A percentile compares a stretch with the other conserved stretches of the same genome.
Evolutionary conservation across 2,113 vertebrate genomes (phyloP).

Genomic region (Mustelus asterias): DNA sequence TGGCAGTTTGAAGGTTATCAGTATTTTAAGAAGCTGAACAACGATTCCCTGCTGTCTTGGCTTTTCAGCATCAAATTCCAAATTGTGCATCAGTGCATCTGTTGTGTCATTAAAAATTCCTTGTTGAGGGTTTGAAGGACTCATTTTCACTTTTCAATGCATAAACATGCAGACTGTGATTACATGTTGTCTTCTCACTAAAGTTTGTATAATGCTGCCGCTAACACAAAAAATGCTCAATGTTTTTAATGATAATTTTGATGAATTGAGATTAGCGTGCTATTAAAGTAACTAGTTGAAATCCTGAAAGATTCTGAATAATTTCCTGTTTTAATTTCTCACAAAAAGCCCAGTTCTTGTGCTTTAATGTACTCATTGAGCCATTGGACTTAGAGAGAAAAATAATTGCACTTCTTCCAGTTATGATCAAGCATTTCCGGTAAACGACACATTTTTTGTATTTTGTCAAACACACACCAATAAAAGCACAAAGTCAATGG

Average conservation of each 20-base stretch:
- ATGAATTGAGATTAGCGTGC: neutral
- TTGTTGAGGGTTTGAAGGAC: neutral
- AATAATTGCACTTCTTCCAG: neutral
- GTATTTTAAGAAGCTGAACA: neutral
- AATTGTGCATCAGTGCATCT: neutral
- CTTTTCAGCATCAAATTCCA: neutral
- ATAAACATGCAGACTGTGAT: constrained; percentile 1
- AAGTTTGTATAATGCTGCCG: neutral
- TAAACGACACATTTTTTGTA: neutral
- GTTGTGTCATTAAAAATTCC: neutral
- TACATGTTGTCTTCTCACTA: neutral
- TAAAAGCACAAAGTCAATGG: neutral
- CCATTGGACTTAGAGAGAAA: neutral
- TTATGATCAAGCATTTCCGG: neutral
- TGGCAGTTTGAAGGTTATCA: neutral
- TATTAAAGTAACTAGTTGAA: neutral
- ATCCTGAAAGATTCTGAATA: neutral
- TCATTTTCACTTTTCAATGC: constrained; percentile 12
- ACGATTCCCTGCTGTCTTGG: neutral
- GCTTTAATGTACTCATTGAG: neutral
- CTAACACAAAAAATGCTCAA: neutral
- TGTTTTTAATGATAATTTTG: neutral
- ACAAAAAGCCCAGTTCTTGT: neutral
- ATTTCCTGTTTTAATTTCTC: neutral
- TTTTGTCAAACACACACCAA: neutral